Base-by-base conservation (phyloP, 2,888 invertebrate genomes). In the Resseliella maxima region DNA sequence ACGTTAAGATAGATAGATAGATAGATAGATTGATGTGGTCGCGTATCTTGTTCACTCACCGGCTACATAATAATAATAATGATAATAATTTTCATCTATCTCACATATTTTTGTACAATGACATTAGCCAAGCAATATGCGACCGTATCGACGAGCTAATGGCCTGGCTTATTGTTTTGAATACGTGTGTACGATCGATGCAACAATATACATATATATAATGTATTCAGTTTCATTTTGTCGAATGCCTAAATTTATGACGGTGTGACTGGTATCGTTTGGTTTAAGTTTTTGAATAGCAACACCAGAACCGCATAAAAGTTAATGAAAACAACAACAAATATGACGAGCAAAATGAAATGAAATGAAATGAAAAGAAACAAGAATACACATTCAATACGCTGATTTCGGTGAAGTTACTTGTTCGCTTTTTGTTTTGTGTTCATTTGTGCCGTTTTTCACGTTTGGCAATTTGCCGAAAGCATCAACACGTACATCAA, bases 401-500 rank as follows among this genome's bases (percentile, higher is more conserved):
- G 41, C 41, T 59, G n/a, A 59, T 12, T 50, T 72, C 31, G 72
- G 72, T 72, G 72, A 35, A 72, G 72, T 72, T 31, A n/a, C n/a
- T n/a, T n/a, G n/a, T n/a, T n/a, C n/a, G n/a, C n/a, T 72, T 6
- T 35, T 31, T 31, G 35, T 72, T 31, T 31, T 27, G 15, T 72
- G 15, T 31, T 3, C 31, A 5, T 72, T 27, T 72, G 27, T 31
- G 12, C 72, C 24, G 83, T 38, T n/a, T 83, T 24, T 35, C 2
- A 12, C 24, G 8, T 38, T 83, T 83, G 83, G 83, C 83, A 83
- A 36, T 38, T 83, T 83, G 83, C 83, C 83, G n/a, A 83, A 83
- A 83, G 38, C 83, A 83, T 36, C 83, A 83, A 83, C 83, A 72
- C 72, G 72, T 72, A 72, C 72, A 72, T 31, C 72, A 72, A 72